Evolutionary conservation across 2,113 vertebrate genomes (phyloP), one percentile per base, ranked within the genome.

Genomic region (Corythornis vintsioides): DNA sequence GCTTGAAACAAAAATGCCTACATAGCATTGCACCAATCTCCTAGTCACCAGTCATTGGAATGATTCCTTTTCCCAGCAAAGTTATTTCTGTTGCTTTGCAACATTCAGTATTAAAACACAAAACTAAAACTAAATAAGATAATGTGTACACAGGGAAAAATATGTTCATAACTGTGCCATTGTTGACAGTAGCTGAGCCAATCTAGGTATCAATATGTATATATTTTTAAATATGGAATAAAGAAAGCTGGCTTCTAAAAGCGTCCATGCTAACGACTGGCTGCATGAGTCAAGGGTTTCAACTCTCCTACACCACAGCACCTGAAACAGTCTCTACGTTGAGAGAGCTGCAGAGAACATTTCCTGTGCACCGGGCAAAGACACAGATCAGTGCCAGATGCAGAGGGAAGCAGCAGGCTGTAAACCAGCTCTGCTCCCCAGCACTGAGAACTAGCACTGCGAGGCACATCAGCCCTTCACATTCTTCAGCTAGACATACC

Each of bases 311-410:
- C 56, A 43, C 31, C 13, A 21, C 52, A 38, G 40, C 29, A 65
- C 56, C 61, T 90, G 81, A 66, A 59, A 95, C 13, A 75, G 45
- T 53, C 67, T 89, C 90, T 65, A 83, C 0, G 0, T 69, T 94
- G 45, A 80, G 72, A 88, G 78, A 91, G 80, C 40, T 70, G 89
- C 43, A n/a, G 40, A 77, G 87, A 92, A 94, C 89, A 89, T 93
- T 93, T 96, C 92, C 89, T 96, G 89, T 80, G 83, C 12, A 66
- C 75, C 80, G 33, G 5, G 4, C 60, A 70, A 65, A 89, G 84
- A 86, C 45, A 63, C 40, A 93, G 87, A 96, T 91, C 85, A 83
- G 48, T 85, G 82, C 92, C 92, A 96, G 93, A 94, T 83, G 94
- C 72, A 89, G 64, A 74, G 25, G 75, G 75, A 42, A 91, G 60